Evolutionary conservation across 2,797 vertebrate species (phyloP), one percentile per base, ranked within the genome.

Genomic region (Tragelaphus oryx): DNA sequence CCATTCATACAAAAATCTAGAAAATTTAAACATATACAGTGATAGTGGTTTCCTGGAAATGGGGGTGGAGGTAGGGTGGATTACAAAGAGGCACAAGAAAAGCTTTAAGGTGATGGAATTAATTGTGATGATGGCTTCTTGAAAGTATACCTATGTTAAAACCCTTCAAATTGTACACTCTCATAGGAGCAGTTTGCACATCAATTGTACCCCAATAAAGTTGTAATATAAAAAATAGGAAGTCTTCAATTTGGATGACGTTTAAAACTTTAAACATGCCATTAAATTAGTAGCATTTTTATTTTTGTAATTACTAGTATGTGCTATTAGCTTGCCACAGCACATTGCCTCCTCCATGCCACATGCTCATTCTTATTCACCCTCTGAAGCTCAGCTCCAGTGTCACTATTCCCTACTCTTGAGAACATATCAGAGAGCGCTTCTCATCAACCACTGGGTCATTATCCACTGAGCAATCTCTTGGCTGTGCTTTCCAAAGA

Each of bases 201-300:
- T 28, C 41, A 52, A 24, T 79, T 87, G 71, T 8, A 57, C 2
- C 20, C 41, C 26, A 48, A 65, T 3, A 55, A 95, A 90, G 26
- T 26, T 65, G 10, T 30, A 76, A 80, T 26, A 76, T 9, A 37
- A 68, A 37, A 91, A 81, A n/a, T 6, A 30, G 2, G 9, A 54
- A 78, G 14, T 44, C 13, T 82, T 28, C 14, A 65, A 5, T 52
- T 78, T 26, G n/a, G 37, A 62, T 46, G 13, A 71, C 24, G 33
- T 83, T 71, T 62, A n/a, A 41, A 78, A 20, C 41, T 81, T 92
- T 81, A 80, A 57, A 76, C n/a, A 94, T 22, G 12, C 33, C 65
- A 41, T 46, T 59, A 33, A 26, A 46, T 81, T 62, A 57, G 8
- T 2, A 78, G 30, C 30, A 52, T 65, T 75, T 92, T 79, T 8